Base-by-base conservation (phyloP, 1,140 invertebrate species). In the Ectropis grisescens region DNA sequence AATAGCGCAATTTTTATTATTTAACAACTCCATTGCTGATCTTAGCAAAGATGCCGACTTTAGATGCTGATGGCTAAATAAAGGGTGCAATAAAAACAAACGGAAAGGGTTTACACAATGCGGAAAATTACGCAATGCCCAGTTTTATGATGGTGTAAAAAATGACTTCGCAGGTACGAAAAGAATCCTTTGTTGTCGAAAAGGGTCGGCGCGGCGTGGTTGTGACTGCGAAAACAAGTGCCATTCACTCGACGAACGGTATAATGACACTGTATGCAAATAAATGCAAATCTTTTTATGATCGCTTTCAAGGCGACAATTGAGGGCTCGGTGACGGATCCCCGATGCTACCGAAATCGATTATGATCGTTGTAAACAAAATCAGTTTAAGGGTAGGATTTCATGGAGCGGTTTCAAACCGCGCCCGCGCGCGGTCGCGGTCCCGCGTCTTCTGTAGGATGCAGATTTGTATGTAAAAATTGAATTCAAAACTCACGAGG, bases 21-120 rank as follows among this genome's bases (percentile, higher is more conserved):
- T 81, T 81, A 76, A 81, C 61, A 47, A 62, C 59, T 10, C 28
- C 47, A 45, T 72, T 72, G 71, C 76, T 65, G 50, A 74, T 64
- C 50, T 70, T 9, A 40, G 69, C 62, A 81, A 74, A 74, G 71
- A 65, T 28, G 46, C 72, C 76, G 76, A 59, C 68, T 39, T n/a
- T n/a, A n/a, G n/a, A n/a, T n/a, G n/a, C 41, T 41, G 27, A 31
- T 42, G 15, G 28, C 29, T 55, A 57, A 56, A 64, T 62, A 68
- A 71, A 68, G 53, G 48, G 49, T 61, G 58, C 52, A 66, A 68
- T 74, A 68, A 76, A 72, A 66, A 69, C 58, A 71, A 70, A 68
- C 65, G 71, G 65, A 75, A 78, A 78, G 72, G 70, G 70, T 81
- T 75, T 66, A 60, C 34, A 75, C 60, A 76, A 78, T 76, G 70